Conservation (phyloP, 2,113 vertebrate species). For the Oreotrochilus melanogaster region DNA sequence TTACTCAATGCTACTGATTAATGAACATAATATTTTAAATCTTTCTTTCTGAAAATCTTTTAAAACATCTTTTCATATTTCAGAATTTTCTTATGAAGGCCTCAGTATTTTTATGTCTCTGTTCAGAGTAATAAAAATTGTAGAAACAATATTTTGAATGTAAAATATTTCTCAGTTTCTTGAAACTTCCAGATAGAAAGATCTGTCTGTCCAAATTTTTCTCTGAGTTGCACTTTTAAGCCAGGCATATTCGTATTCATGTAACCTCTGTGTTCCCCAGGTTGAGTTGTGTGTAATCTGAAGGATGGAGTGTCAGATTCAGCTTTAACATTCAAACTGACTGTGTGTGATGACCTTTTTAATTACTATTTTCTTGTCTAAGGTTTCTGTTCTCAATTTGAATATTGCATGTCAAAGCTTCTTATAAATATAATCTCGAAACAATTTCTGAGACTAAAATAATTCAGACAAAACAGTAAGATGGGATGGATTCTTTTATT, state of each 20-base stretch:
- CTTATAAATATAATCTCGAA: not conserved
- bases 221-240: too few relatives aligned
- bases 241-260: too few relatives aligned
- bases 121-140: not conserved
- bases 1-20: not conserved
- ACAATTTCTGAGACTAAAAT: not conserved
- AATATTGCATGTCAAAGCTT: not conserved
- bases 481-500: not conserved
- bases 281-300: too few relatives aligned
- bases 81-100: not conserved
- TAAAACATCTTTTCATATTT: not conserved
- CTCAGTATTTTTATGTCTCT: not conserved
- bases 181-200: not conserved
- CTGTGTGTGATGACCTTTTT: not conserved
- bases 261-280: too few relatives aligned
- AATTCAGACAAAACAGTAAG: not conserved
- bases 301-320: not conserved
- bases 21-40: not conserved
- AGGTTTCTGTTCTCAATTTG: not conserved
- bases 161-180: not conserved
- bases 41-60: not conserved
- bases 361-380: not conserved
- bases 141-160: not conserved
- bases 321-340: not conserved
- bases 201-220: not conserved